These are phyloP conservation scores for Drosophila multiciliata DNA, from an alignment of 2,888 invertebrate species.

Conservation along the genomic window DNA sequence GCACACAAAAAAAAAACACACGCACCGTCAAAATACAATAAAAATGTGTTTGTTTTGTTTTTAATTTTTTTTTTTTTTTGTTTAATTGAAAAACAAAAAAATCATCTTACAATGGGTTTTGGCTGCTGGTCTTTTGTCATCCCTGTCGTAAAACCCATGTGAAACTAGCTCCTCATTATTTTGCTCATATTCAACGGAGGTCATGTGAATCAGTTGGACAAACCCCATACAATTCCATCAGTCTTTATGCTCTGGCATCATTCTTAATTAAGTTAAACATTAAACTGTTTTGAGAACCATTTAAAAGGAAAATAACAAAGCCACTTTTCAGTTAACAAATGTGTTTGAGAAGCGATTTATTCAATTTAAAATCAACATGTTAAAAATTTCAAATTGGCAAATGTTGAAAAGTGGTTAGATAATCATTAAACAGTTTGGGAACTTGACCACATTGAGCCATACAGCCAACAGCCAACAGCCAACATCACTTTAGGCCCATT, in stretches of 20 bases:
- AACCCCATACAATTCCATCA: conserved; percentile 29
- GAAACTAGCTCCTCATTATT: conserved; percentile 26
- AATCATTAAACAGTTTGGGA: conserved; percentile 28
- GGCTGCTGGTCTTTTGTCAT: conserved; percentile 14
- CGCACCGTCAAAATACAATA: conserved; percentile 11
- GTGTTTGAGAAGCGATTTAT: background rate
- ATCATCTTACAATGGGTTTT: conserved; percentile 27
- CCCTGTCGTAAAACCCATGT: conserved; percentile 26
- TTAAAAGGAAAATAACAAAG: background rate
- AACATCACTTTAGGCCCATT: conserved; percentile 8
- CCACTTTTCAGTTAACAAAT: background rate
- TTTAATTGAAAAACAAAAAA: conserved; percentile 6
- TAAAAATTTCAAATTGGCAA: conserved; percentile 4
- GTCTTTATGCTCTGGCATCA: background rate
- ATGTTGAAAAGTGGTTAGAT: conserved; percentile 14
- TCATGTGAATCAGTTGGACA: conserved; percentile 64
- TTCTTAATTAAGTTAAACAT: background rate
- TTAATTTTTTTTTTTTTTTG: background rate
- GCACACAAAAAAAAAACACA: conserved; percentile 17
- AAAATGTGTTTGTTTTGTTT: conserved; percentile 2
- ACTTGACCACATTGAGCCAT: conserved; percentile 32
- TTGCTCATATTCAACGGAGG: conserved; percentile 36
- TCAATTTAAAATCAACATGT: background rate
- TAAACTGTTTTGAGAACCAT: background rate
- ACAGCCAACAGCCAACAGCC: background rate